Percentiles rank a stretch among this genome's conserved stretches.
Conservation (phyloP, 2,797 vertebrate species). For the Antrozous pallidus region DNA sequence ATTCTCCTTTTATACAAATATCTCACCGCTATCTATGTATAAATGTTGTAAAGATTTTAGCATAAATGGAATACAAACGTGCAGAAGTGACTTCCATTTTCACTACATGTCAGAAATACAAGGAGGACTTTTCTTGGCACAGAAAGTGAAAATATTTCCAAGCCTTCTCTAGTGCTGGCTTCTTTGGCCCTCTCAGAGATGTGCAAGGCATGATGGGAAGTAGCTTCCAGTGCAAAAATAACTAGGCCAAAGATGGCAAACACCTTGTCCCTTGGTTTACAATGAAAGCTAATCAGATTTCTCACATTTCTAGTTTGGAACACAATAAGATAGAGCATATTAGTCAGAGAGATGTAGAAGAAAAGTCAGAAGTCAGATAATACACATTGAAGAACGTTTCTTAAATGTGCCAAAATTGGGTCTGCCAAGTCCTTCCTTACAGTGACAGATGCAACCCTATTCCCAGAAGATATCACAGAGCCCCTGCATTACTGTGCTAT, state of each 20-base stretch:
- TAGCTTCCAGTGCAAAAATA: not conserved
- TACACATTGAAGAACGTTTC: not conserved
- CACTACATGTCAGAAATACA: not conserved
- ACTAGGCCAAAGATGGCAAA: not conserved
- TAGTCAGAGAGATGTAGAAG: not conserved
- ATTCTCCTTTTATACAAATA: not conserved
- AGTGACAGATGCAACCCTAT: not conserved
- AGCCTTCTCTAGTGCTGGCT: not conserved
- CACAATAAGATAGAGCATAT: not conserved
- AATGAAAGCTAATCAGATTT: not conserved
- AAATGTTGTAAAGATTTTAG: slow-evolving; percentile 17
- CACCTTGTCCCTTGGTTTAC: not conserved
- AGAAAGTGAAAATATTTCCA: not conserved
- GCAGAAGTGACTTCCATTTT: slow-evolving; percentile 29
- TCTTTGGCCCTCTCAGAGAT: not conserved
- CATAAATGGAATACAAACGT: not conserved
- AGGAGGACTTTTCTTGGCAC: not conserved
- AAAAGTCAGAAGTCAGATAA: not conserved
- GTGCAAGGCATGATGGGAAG: not conserved
- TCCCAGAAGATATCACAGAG: not conserved
- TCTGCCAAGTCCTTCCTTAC: not conserved
- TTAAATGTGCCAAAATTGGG: not conserved
- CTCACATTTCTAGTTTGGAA: not conserved
- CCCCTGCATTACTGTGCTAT: not conserved
- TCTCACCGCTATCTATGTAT: not conserved